Evolutionary conservation across 2,888 invertebrate species (phyloP).

Genomic region (Catocala nupta): DNA sequence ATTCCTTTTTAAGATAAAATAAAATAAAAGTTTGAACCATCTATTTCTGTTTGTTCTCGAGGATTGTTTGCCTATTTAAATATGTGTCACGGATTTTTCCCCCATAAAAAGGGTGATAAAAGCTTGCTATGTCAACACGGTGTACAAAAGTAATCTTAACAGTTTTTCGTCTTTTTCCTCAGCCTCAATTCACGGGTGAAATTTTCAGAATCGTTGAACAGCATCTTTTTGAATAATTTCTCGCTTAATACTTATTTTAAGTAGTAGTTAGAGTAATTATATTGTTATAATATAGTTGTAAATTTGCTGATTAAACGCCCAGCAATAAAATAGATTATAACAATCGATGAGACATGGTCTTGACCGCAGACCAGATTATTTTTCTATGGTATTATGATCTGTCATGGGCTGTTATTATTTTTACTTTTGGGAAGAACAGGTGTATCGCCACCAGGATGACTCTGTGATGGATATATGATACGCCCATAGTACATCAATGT

Average conservation of each 20-base stretch:
- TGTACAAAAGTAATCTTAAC: conserved; percentile 82
- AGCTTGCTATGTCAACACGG: conserved; percentile 83
- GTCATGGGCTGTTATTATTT: too few species aligned
- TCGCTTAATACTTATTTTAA: neutral
- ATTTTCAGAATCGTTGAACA: conserved; percentile 45
- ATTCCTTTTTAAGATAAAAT: conserved; percentile 35
- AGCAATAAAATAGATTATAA: too few species aligned
- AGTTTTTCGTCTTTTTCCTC: conserved; percentile 66
- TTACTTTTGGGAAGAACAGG: too few species aligned
- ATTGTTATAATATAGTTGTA: too few species aligned
- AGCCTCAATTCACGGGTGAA: conserved; percentile 42
- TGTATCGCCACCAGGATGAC: too few species aligned
- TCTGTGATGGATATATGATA: too few species aligned
- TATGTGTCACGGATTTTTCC: conserved; percentile 84
- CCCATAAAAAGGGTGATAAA: conserved; percentile 83
- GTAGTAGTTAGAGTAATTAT: too few species aligned
- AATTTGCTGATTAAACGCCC: too few species aligned
- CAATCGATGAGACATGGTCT: too few species aligned
- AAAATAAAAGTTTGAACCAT: conserved; percentile 62
- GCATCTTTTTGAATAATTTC: neutral
- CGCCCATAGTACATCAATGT: too few species aligned
- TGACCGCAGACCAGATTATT: too few species aligned
- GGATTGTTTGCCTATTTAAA: conserved; percentile 84
- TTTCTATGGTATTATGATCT: too few species aligned
- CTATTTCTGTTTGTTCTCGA: conserved; percentile 71